Evolutionary conservation across 2,888 invertebrate genomes (phyloP), one percentile per base, ranked within the genome.

Genomic region (Caenorhabditis doughertyi): DNA sequence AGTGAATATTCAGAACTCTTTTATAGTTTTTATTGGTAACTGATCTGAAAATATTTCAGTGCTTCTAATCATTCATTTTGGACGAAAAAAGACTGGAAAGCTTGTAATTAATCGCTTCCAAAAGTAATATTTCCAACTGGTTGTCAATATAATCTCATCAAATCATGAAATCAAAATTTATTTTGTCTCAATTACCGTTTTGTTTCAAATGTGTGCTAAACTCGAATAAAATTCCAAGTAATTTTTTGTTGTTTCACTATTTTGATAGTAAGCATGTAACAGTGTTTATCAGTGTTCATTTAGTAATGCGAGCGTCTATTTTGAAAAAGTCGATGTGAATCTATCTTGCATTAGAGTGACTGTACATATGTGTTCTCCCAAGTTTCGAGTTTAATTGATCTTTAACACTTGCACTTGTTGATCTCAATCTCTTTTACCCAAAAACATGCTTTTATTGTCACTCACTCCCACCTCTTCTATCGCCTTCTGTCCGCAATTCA

Each of bases 31-130:
- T n/a, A n/a, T n/a, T n/a, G n/a, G n/a, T n/a, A n/a, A n/a, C n/a
- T n/a, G n/a, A n/a, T 39, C 11, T 11, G 2, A 47, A 13, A 18
- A 5, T 47, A 18, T 70, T 79, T 62, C 70, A 79, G 79, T 79
- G 79, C 35, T 72, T 4, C 13, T 72, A 0, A 79, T 79, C 18
- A 44, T 79, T 51, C 23, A 72, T 32, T 67, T 72, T 18, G 72
- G 67, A 23, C 42, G 79, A 5, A 58, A 56, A 5, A 79, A 79
- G 67, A 72, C 72, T 18, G 79, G 79, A 42, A 65, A 72, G n/a
- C 53, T 79, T 11, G 23, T 32, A 8, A 79, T 79, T 65, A 79
- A 71, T 35, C 23, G 29, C 13, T 53, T 62, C 11, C 51, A 49
- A 11, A 39, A 58, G 13, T 58, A 3, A 58, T 5, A 32, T 32